Percentiles rank a stretch among this genome's conserved stretches.
These are phyloP conservation scores for Oreotrochilus melanogaster DNA, from an alignment of 2,113 vertebrate genomes.

Conservation along the genomic window DNA sequence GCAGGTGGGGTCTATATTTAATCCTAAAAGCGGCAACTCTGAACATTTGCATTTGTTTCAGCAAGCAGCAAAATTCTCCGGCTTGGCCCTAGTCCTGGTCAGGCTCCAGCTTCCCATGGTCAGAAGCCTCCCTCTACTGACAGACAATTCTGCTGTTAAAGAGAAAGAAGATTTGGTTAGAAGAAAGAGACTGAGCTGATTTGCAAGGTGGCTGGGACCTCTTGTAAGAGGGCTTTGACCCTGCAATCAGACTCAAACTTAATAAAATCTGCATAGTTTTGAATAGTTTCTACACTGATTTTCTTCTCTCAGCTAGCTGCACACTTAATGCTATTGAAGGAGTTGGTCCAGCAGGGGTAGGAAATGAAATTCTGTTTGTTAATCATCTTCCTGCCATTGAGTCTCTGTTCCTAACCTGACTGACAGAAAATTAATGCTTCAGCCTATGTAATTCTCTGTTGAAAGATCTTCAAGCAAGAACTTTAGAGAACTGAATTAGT, in stretches of 20 bases:
- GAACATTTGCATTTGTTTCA: background rate
- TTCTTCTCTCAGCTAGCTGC: background rate
- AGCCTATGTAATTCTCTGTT: background rate
- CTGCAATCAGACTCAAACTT: background rate
- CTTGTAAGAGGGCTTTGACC: background rate
- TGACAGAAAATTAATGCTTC: background rate
- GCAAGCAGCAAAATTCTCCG: background rate
- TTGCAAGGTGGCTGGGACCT: background rate
- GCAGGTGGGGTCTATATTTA: background rate
- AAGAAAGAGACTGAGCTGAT: background rate
- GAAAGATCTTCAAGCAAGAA: background rate
- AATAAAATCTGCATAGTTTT: background rate
- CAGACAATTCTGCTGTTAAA: background rate
- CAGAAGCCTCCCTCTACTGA: conserved; percentile 65
- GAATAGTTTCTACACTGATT: background rate
- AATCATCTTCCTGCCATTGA: background rate
- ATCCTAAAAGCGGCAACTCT: background rate
- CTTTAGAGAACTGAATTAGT: background rate
- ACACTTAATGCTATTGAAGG: background rate
- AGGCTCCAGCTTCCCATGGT: background rate
- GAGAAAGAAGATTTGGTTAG: background rate
- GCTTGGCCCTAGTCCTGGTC: background rate
- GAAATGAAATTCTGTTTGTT: background rate
- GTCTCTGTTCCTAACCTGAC: background rate
- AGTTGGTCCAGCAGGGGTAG: background rate